Conservation (phyloP, 2,797 vertebrate genomes). For the Scolopax rusticola region DNA sequence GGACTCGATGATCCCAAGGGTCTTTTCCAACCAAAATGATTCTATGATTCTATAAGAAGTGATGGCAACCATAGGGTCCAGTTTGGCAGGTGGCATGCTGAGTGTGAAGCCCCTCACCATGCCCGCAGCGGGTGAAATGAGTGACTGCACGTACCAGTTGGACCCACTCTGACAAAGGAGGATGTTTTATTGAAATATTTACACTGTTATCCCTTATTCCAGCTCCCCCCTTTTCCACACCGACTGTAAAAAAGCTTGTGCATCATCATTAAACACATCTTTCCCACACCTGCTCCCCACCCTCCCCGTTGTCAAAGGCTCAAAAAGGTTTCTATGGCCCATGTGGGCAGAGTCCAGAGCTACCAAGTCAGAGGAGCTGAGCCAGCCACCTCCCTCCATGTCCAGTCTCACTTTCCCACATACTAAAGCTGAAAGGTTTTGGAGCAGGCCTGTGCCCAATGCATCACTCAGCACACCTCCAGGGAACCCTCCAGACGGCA, state of each 20-base stretch:
- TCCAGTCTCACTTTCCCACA: background rate
- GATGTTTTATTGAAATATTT: constrained; percentile 57
- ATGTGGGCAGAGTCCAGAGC: background rate
- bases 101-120: rapidly evolving
- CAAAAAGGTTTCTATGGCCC: background rate
- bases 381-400: rapidly evolving
- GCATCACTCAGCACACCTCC: background rate
- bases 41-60: background rate
- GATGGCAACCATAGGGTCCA: rapidly evolving
- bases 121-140: background rate
- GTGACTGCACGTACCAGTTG: background rate
- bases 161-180: background rate
- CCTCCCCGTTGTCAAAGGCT: background rate
- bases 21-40: no score
- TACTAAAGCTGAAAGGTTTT: background rate
- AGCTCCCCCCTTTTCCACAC: background rate
- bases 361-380: rapidly evolving
- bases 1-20: no score
- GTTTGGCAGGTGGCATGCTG: background rate
- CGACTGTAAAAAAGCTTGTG: background rate
- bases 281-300: background rate
- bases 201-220: background rate
- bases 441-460: rapidly evolving
- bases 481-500: constrained; percentile 11
- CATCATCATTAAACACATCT: background rate